These are phyloP conservation scores for Phenganax marumi DNA, from an alignment of 92 coral and sea anemone species.

Conservation along the genomic window DNA sequence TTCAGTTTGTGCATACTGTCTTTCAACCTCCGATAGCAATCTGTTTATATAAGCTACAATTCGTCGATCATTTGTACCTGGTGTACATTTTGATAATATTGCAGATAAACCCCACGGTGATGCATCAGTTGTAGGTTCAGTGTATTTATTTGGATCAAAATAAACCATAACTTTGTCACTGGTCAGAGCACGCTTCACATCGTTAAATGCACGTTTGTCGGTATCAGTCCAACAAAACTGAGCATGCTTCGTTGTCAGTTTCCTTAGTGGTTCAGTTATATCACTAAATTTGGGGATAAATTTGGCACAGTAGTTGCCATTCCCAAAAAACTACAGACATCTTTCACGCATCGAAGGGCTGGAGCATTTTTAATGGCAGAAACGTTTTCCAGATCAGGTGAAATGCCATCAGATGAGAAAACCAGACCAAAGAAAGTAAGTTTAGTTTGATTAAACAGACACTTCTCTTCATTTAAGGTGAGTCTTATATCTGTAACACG, in stretches of 20 bases:
- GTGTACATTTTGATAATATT: conserved; percentile 3
- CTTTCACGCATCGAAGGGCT: conserved; percentile 5
- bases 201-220: not conserved
- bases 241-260: conserved; percentile 20
- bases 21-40: not conserved
- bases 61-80: conserved; percentile 7
- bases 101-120: conserved; percentile 19
- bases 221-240: conserved; percentile 3
- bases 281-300: conserved; percentile 20
- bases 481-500: not conserved
- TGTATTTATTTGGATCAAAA: not conserved
- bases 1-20: too few relatives aligned
- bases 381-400: conserved; percentile 22
- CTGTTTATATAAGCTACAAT: conserved; percentile 14
- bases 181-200: conserved; percentile 5
- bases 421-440: conserved; percentile 20
- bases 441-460: conserved; percentile 2
- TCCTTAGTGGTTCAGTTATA: conserved; percentile 21
- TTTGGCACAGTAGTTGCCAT: conserved; percentile 32
- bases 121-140: conserved; percentile 6
- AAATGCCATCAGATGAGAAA: conserved; percentile 21
- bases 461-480: conserved; percentile 13
- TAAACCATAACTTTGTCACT: conserved; percentile 30
- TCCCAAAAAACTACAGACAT: conserved; percentile 21
- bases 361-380: conserved; percentile 7